Percentiles rank a stretch among this genome's conserved stretches.
Evolutionary conservation across 92 coral and sea anemone species (phyloP).

Genomic region (Porites cylindrica): DNA sequence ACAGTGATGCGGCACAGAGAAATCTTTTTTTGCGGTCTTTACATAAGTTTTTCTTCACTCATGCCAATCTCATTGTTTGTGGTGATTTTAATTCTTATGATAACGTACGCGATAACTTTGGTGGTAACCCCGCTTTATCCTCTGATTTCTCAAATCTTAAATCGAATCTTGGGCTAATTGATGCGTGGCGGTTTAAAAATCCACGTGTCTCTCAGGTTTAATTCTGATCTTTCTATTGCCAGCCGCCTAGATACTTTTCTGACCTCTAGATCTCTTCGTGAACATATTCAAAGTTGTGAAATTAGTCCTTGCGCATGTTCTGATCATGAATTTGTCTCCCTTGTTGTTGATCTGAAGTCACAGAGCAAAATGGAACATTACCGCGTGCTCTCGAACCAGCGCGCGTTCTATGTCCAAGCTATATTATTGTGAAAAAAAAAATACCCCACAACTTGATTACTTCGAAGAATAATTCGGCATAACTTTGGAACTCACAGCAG

Average conservation of each 20-base stretch:
- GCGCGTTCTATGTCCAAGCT: no score
- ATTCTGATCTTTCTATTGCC: background rate
- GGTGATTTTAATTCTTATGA: slow-evolving; percentile 19
- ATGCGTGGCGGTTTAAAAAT: slow-evolving; percentile 23
- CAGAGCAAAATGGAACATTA: no score
- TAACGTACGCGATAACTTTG: background rate
- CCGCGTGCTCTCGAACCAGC: no score
- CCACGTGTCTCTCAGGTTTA: background rate
- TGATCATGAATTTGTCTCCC: slow-evolving; percentile 22
- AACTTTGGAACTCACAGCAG: no score
- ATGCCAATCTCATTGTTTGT: background rate
- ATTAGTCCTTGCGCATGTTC: background rate
- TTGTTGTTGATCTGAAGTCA: background rate
- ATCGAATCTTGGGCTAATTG: background rate
- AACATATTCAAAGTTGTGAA: no score
- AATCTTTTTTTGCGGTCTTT: background rate
- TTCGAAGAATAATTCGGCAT: no score
- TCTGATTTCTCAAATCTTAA: no score
- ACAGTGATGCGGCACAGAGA: background rate
- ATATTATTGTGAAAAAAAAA: no score
- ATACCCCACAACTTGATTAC: no score
- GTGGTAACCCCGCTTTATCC: background rate
- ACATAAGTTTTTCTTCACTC: background rate
- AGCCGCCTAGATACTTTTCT: background rate
- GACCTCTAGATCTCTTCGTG: background rate